These are phyloP conservation scores for Trissonchulus sp. DNA, from an alignment of 2,888 invertebrate genomes.

Conservation along the genomic window DNA sequence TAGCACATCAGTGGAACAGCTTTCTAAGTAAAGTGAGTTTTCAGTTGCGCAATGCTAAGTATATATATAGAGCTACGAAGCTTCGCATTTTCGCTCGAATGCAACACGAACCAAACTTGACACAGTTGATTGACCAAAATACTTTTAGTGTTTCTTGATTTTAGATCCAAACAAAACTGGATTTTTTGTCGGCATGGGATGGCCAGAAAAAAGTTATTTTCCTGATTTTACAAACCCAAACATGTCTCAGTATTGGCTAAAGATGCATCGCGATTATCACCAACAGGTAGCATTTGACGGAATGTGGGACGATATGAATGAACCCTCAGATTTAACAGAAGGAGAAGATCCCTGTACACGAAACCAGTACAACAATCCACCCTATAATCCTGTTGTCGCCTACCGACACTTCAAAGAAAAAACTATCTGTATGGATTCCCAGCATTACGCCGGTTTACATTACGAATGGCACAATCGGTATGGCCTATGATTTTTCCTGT, in stretches of 20 bases:
- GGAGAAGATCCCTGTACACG: conserved; percentile 39
- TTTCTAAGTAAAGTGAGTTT: no score
- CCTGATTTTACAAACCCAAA: conserved; percentile 75
- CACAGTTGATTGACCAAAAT: no score
- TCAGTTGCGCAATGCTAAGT: no score
- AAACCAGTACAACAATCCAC: conserved; percentile 45
- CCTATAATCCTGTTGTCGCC: conserved; percentile 40
- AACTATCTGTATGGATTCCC: conserved; percentile 73
- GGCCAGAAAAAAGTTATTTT: conserved; percentile 57
- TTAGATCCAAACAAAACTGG: not conserved
- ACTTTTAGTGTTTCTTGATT: no score
- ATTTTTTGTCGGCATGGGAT: conserved; percentile 26
- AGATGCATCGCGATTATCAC: conserved; percentile 63
- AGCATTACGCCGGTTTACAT: conserved; percentile 62
- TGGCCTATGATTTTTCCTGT: no score
- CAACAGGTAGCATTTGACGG: conserved; percentile 65
- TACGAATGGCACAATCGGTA: conserved; percentile 57
- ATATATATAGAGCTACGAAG: no score
- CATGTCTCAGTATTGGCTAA: conserved; percentile 66
- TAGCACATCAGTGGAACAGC: no score
- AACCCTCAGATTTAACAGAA: conserved; percentile 68
- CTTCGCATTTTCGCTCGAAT: no score
- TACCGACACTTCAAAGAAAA: conserved; percentile 56
- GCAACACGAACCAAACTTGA: no score
- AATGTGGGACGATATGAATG: conserved; percentile 82